These are phyloP conservation scores for Hydropsyche betteni DNA, from an alignment of 2,888 invertebrate genomes.

Conservation along the genomic window DNA sequence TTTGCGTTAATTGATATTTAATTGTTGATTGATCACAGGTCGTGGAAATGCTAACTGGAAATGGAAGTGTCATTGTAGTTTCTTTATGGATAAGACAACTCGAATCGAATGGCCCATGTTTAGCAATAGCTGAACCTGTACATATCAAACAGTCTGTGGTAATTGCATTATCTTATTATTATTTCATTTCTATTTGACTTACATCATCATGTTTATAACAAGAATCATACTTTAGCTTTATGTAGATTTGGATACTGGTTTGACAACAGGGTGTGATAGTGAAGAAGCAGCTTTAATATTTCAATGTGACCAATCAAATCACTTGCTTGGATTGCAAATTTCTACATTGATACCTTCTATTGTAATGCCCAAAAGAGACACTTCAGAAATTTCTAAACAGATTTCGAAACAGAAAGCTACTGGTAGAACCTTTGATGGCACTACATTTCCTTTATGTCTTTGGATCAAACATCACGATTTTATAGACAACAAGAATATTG, in stretches of 20 bases:
- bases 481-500: slow-evolving; percentile 40
- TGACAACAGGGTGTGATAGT: slow-evolving; percentile 59
- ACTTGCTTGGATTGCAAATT: slow-evolving; percentile 64
- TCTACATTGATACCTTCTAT: slow-evolving; percentile 65
- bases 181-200: slow-evolving; percentile 38
- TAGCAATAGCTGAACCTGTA: slow-evolving; percentile 74
- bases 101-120: slow-evolving; percentile 68
- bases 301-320: slow-evolving; percentile 64
- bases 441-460: slow-evolving; percentile 69
- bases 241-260: slow-evolving; percentile 61
- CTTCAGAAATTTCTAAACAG: slow-evolving; percentile 58
- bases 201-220: background rate
- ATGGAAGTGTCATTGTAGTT: slow-evolving; percentile 68
- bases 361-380: slow-evolving; percentile 60
- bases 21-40: slow-evolving; percentile 56
- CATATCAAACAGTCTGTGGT: slow-evolving; percentile 69
- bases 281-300: slow-evolving; percentile 65
- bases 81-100: slow-evolving; percentile 72
- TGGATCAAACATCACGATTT: slow-evolving; percentile 59
- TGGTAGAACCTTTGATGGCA: slow-evolving; percentile 71
- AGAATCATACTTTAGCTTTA: slow-evolving; percentile 57
- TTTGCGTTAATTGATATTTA: slow-evolving; percentile 38
- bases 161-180: slow-evolving; percentile 51
- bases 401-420: slow-evolving; percentile 72
- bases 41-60: slow-evolving; percentile 70